Conservation (phyloP, 1,140 invertebrate species). For the Camponotus pennsylvanicus region DNA sequence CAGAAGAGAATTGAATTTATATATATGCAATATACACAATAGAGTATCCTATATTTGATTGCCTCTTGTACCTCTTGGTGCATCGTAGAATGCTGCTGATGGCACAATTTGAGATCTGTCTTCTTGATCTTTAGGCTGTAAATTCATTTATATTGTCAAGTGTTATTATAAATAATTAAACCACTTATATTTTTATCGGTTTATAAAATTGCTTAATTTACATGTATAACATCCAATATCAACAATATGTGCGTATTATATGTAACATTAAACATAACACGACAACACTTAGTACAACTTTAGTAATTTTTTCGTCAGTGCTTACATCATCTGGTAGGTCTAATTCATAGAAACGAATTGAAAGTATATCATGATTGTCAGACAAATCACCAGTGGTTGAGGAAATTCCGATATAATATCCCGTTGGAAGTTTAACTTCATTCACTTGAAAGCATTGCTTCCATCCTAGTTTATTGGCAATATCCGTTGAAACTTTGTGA, state of each 20-base stretch:
- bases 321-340: slow-evolving; percentile 91
- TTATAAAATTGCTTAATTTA: slow-evolving; percentile 1
- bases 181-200: not conserved
- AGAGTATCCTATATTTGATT: not conserved
- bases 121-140: slow-evolving; percentile 89
- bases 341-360: slow-evolving; percentile 96
- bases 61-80: slow-evolving; percentile 89
- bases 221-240: not conserved
- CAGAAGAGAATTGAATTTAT: slow-evolving; percentile 51
- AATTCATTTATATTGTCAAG: slow-evolving; percentile 67
- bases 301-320: slow-evolving; percentile 32
- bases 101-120: slow-evolving; percentile 92
- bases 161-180: not conserved
- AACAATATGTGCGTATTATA: not conserved
- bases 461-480: slow-evolving; percentile 97
- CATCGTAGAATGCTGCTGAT: slow-evolving; percentile 93
- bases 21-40: not conserved
- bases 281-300: no score
- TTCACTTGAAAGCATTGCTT: slow-evolving; percentile 96
- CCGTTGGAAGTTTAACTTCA: slow-evolving; percentile 96
- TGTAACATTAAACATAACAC: no score
- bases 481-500: slow-evolving; percentile 94
- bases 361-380: slow-evolving; percentile 98
- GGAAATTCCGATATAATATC: slow-evolving; percentile 97
- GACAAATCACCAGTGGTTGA: slow-evolving; percentile 98